Evolutionary conservation across 2,797 vertebrate species (phyloP), one percentile per base, ranked within the genome.

Genomic region (Lophius americanus): DNA sequence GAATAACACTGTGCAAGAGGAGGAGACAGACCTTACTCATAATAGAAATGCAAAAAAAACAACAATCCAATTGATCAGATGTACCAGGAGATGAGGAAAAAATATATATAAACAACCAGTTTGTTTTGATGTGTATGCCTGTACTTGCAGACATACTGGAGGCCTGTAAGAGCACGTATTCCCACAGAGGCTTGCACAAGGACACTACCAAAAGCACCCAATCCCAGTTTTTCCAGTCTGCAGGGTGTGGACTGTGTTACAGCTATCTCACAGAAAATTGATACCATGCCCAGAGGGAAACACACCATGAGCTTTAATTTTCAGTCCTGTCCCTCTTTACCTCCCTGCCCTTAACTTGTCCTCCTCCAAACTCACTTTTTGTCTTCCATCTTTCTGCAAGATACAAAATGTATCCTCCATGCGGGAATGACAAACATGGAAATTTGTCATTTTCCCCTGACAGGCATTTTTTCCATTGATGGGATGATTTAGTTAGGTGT

Each of bases 261-360:
- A 64, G 53, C 74, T 56, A 73, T 78, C 73, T 80, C 73, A 58
- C 44, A 67, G 77, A 54, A 84, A 85, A 75, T 56, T 68, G 70
- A 88, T 72, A 67, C 70, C 64, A 47, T 71, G 66, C 63, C 86
- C 81, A n/a, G 44, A 67, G 81, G 77, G 73, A 72, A 70, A 78
- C 64, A 68, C 60, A 64, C 49, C 68, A 70, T 44, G 52, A 74
- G 75, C 76, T 79, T 83, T 78, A 41, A 83, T 83, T 78, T 78
- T 11, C 47, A 44, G 36, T 52, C 8, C 33, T 6, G 51, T 33
- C 3, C 5, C 51, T 61, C 59, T 67, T 63, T 46, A 38, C 54
- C 62, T 60, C 9, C 1, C 56, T 75, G 76, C 57, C 70, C 79
- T 88, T 85, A 75, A 52, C 69, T 69, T 37, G 8, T 63, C 60